These are phyloP conservation scores for Amniataba percoides DNA, from an alignment of 2,797 vertebrate genomes.

Conservation along the genomic window DNA sequence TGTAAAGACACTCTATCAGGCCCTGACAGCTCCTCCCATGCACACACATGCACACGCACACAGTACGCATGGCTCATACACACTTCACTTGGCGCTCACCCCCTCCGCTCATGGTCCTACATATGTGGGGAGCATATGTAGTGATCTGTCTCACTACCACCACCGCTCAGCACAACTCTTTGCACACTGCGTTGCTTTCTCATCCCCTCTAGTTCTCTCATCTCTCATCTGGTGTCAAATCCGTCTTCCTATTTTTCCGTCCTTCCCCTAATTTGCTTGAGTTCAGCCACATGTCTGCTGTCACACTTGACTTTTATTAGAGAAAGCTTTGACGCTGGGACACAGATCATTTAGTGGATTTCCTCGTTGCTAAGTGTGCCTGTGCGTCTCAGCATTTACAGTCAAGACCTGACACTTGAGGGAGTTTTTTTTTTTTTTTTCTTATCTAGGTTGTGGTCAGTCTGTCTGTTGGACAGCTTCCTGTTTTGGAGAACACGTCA, in stretches of 20 bases:
- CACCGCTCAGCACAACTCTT: slow-evolving; percentile 68
- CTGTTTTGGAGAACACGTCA: slow-evolving; percentile 78
- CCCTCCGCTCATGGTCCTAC: slow-evolving; percentile 57
- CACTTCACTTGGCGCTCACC: slow-evolving; percentile 68
- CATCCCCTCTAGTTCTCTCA: slow-evolving; percentile 66
- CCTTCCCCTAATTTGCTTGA: slow-evolving; percentile 57
- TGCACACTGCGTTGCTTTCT: slow-evolving; percentile 68
- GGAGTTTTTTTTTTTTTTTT: slow-evolving; percentile 52
- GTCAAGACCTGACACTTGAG: slow-evolving; percentile 37
- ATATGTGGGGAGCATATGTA: slow-evolving; percentile 83
- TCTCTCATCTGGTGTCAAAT: slow-evolving; percentile 71
- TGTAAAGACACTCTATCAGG: slow-evolving; percentile 96
- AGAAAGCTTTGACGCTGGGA: slow-evolving; percentile 46
- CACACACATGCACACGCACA: slow-evolving; percentile 60
- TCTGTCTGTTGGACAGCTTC: slow-evolving; percentile 73
- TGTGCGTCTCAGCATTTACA: slow-evolving; percentile 17
- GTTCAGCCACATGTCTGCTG: slow-evolving; percentile 68
- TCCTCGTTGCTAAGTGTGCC: slow-evolving; percentile 18
- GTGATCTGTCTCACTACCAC: slow-evolving; percentile 82
- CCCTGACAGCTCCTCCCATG: slow-evolving; percentile 91
- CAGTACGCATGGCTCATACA: slow-evolving; percentile 69
- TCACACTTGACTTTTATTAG: slow-evolving; percentile 51
- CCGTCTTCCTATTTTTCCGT: slow-evolving; percentile 54
- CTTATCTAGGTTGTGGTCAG: slow-evolving; percentile 75
- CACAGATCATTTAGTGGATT: slow-evolving; percentile 31